Percentiles rank a stretch among this genome's conserved stretches.
Evolutionary conservation across 2,113 vertebrate species (phyloP).

Genomic region (Falco punctatus): DNA sequence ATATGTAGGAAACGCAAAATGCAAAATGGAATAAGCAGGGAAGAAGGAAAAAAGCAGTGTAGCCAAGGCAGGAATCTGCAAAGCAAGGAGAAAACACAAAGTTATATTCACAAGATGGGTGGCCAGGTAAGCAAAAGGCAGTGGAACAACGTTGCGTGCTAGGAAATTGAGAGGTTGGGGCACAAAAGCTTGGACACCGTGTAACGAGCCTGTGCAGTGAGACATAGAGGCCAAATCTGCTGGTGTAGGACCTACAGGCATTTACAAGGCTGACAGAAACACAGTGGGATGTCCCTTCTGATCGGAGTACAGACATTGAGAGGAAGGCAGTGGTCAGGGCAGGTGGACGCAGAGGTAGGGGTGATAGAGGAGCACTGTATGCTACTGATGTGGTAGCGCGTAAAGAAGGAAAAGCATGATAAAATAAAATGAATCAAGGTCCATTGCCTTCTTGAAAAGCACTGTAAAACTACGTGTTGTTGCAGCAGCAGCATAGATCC

Average conservation of each 20-base stretch:
- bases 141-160: neutral
- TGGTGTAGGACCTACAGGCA: neutral
- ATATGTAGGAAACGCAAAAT: neutral
- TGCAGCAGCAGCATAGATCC: neutral
- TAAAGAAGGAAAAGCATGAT: neutral
- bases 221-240: neutral
- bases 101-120: neutral
- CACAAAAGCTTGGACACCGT: neutral
- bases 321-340: neutral
- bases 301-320: neutral
- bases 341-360: rapidly evolving
- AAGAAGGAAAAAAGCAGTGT: neutral
- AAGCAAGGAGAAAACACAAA: slow-evolving; percentile 11
- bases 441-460: neutral
- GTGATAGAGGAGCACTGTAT: neutral
- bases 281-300: neutral
- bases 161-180: neutral
- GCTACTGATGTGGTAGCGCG: neutral
- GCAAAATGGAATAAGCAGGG: neutral
- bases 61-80: slow-evolving; percentile 20
- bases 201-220: rapidly evolving
- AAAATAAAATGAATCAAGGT: neutral
- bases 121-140: neutral
- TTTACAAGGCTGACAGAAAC: neutral
- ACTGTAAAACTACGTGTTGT: neutral